These are phyloP conservation scores for Brachyhypopomus gauderio DNA, from an alignment of 2,113 vertebrate genomes.

Conservation along the genomic window DNA sequence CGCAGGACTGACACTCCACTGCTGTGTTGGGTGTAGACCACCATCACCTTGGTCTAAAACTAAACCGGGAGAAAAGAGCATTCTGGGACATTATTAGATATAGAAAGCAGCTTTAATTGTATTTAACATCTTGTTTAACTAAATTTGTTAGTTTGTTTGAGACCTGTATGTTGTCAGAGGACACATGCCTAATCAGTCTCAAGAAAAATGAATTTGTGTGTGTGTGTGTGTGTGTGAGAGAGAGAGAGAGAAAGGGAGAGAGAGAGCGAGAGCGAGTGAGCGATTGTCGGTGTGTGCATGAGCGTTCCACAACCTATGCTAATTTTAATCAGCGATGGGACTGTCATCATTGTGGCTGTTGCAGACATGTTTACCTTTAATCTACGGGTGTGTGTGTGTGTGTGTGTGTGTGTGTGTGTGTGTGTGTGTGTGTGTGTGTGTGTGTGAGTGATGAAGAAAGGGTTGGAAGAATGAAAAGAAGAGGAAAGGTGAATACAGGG, in stretches of 20 bases:
- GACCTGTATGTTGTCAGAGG: constrained; percentile 57
- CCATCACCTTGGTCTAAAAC: too few relatives aligned
- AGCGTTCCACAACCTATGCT: constrained; percentile 72
- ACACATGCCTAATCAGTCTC: constrained; percentile 68
- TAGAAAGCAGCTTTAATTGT: neutral
- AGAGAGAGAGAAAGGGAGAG: neutral
- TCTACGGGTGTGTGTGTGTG: constrained; percentile 83
- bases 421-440: constrained; percentile 69
- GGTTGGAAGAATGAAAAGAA: constrained; percentile 38
- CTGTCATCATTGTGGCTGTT: constrained; percentile 82
- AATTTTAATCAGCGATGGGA: constrained; percentile 86
- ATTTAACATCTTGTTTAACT: neutral
- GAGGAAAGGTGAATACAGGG: constrained; percentile 26
- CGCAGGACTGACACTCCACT: neutral
- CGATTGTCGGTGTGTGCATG: constrained; percentile 38
- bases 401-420: constrained; percentile 65
- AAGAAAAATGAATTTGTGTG: constrained; percentile 35
- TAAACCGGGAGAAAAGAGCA: too few relatives aligned
- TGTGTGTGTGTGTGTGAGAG: constrained; percentile 36
- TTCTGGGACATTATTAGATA: too few relatives aligned
- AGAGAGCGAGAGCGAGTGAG: too few relatives aligned
- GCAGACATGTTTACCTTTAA: constrained; percentile 85
- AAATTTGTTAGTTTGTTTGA: constrained; percentile 1
- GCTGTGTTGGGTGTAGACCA: neutral
- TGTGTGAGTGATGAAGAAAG: neutral